Conservation (phyloP, 2,113 vertebrate genomes). For the Camelus bactrianus region DNA sequence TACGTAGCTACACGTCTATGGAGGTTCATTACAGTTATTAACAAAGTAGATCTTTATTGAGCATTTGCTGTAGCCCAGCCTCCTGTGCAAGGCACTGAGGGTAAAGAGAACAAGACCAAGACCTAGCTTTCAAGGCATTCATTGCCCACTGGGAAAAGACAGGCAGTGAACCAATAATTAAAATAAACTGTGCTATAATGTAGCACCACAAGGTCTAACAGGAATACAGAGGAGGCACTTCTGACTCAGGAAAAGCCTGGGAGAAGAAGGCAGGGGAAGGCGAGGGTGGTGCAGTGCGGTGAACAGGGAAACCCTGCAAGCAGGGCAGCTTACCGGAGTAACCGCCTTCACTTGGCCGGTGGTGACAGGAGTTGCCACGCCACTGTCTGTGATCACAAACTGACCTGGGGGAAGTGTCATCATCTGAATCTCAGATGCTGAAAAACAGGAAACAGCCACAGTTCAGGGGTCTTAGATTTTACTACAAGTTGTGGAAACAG, state of each 20-base stretch:
- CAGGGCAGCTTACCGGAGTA: constrained; percentile 84
- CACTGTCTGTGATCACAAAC: constrained; percentile 96
- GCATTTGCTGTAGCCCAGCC: background rate
- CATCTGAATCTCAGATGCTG: constrained; percentile 99
- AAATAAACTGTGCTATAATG: background rate
- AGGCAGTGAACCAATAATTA: background rate
- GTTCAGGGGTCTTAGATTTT: constrained; percentile 45
- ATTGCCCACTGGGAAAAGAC: background rate
- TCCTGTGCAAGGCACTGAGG: background rate
- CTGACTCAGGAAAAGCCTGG: background rate
- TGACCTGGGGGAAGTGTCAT: constrained; percentile 97
- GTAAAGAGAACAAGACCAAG: constrained; percentile 16
- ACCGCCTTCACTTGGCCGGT: constrained; percentile 96
- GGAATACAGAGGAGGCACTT: background rate
- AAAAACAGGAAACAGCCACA: constrained; percentile 63
- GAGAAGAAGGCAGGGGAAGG: no score
- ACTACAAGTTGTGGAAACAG: constrained; percentile 36
- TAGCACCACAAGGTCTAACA: background rate
- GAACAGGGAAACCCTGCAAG: background rate
- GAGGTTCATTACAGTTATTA: background rate
- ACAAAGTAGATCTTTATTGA: background rate
- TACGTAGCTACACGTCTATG: background rate
- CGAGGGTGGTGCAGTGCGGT: background rate
- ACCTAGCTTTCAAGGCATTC: constrained; percentile 4
- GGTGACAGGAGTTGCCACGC: constrained; percentile 91